Base-by-base conservation (phyloP, 2,113 vertebrate genomes). In the Dipodomys merriami region DNA sequence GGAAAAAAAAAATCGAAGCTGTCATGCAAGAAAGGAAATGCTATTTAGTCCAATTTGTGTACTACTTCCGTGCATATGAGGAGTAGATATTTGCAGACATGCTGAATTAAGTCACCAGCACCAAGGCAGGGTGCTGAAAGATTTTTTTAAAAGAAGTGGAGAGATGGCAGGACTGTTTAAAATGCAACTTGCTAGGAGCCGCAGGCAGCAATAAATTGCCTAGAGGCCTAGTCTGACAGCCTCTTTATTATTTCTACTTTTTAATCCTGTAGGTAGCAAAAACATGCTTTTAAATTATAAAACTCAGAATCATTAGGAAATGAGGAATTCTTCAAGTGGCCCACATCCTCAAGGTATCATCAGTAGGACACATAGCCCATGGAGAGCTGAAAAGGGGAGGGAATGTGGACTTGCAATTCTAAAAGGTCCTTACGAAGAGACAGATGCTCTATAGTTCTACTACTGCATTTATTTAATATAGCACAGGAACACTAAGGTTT, bases 21-120 rank as follows among this genome's bases (percentile, higher is more conserved):
- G 92, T 94, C 87, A 91, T 88, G 78, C 33, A 68, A 96, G 87
- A 49, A 82, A 46, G 74, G 88, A 97, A 96, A 93, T 65, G 30
- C 72, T 68, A 83, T 60, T 27, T 23, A 46, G 88, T 91, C 25
- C 46, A 77, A 80, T 44, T 25, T 91, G 64, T 81, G 13, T 62
- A 89, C 72, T 30, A 39, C 25, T 92, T 79, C 67, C 5, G 0
- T 71, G 79, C 77, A 90, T 49, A 89, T 69, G 76, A 60, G 80
- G 46, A 69, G 94, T 0, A 20, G 77, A 23, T 49, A 29, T 84
- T 96, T 79, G 86, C 74, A 93, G 10, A 9, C 19, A 67, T 1
- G 22, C 16, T 22, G 7, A 8, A 65, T 8, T 0, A 82, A 77
- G 53, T 80, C 68, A 74, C 93, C 35, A 46, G 27, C 6, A 79